A percentile compares a stretch with the other conserved stretches of the same genome.
These are phyloP conservation scores for Sitta europaea DNA, from an alignment of 2,113 vertebrate species.

Conservation along the genomic window DNA sequence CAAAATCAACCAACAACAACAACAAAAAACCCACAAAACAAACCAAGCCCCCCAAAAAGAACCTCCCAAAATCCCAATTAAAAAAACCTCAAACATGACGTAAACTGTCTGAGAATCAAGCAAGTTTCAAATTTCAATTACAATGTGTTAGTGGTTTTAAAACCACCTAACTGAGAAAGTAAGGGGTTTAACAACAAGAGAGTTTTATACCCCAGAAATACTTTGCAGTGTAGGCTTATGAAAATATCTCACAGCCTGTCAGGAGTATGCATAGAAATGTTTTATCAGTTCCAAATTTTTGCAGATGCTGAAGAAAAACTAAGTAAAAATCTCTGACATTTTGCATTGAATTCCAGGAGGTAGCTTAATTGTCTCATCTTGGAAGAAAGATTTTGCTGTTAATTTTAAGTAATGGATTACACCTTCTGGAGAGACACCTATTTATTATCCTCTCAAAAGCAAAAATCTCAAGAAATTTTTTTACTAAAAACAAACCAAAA, in stretches of 20 bases:
- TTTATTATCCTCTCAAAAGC: neutral
- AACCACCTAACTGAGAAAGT: neutral
- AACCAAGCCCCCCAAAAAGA: neutral
- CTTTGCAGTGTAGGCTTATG: neutral
- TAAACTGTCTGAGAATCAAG: neutral
- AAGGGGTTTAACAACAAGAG: neutral
- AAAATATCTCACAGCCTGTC: neutral
- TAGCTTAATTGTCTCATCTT: neutral
- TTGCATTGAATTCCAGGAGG: neutral
- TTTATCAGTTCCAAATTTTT: neutral
- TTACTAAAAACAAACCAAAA: accelerated
- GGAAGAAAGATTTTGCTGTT: neutral
- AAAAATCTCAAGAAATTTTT: neutral
- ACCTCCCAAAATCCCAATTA: accelerated
- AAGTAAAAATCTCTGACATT: neutral
- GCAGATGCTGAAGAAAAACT: neutral
- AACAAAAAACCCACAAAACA: neutral
- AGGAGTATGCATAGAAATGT: neutral
- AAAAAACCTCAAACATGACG: neutral
- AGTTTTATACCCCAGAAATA: neutral
- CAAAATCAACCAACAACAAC: neutral
- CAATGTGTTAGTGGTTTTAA: neutral
- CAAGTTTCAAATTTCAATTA: neutral
- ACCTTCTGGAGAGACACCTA: accelerated
- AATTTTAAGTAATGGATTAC: neutral